phyloP scores from a whole-genome alignment of 2,113 vertebrate genomes.

The Strigops habroptila region DNA sequence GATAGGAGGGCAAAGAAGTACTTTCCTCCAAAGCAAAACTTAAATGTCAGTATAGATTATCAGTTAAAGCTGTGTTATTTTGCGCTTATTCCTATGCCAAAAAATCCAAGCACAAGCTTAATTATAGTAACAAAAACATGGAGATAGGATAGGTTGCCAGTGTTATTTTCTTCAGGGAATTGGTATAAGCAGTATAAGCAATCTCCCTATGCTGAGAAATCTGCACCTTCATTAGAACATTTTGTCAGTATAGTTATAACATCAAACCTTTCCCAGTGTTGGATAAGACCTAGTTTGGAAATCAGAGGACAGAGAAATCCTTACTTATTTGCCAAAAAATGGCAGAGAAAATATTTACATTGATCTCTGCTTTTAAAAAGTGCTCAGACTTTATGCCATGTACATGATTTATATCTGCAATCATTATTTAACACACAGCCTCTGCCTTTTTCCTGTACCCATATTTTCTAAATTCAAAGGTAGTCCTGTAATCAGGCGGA shows the following conservation, averaged over 20 bases:
- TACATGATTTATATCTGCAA: background rate
- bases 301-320: background rate
- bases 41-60: constrained; percentile 45
- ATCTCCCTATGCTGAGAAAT: background rate
- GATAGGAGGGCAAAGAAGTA: background rate
- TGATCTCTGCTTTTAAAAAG: background rate
- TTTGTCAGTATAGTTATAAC: background rate
- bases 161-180: background rate
- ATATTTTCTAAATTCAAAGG: background rate
- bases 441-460: background rate
- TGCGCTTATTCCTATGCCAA: background rate
- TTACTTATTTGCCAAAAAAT: background rate
- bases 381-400: background rate
- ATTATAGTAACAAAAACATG: constrained; percentile 18
- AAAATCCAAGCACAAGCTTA: background rate
- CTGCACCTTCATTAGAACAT: background rate
- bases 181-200: background rate
- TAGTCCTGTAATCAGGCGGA: background rate
- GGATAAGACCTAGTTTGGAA: background rate
- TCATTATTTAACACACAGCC: background rate
- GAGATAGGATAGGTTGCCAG: background rate
- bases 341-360: background rate
- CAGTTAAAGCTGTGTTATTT: background rate
- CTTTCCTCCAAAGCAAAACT: constrained; percentile 12
- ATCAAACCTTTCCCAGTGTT: background rate